These are phyloP conservation scores for Himalopsyche anomala DNA, from an alignment of 2,888 invertebrate genomes.

Conservation along the genomic window DNA sequence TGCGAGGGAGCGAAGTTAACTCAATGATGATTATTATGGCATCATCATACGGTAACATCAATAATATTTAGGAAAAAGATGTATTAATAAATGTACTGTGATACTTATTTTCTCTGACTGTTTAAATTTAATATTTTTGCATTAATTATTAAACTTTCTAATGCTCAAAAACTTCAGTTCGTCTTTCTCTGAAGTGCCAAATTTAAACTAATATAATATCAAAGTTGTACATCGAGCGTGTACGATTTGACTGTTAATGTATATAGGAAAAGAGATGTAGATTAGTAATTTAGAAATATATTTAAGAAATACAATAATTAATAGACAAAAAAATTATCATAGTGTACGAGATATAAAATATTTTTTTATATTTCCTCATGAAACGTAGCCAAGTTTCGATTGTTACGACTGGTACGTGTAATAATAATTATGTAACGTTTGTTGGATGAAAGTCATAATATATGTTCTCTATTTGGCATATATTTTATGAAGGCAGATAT, in stretches of 20 bases:
- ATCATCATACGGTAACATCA: constrained; percentile 57
- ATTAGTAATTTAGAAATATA: constrained; percentile 41
- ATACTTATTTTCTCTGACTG: constrained; percentile 64
- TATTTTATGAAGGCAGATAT: constrained; percentile 28
- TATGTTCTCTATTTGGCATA: constrained; percentile 45
- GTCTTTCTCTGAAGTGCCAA: constrained; percentile 56
- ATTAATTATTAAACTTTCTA: constrained; percentile 55
- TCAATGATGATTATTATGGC: constrained; percentile 62
- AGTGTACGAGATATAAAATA: constrained; percentile 56
- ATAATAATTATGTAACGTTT: not conserved
- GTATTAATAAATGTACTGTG: constrained; percentile 66
- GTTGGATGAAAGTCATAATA: constrained; percentile 13
- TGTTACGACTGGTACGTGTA: constrained; percentile 22
- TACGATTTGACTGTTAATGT: constrained; percentile 58
- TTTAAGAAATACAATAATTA: constrained; percentile 46
- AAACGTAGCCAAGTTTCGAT: constrained; percentile 47
- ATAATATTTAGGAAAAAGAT: constrained; percentile 55
- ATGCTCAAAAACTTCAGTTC: constrained; percentile 60
- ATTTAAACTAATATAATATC: constrained; percentile 53
- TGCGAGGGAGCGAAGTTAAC: not conserved
- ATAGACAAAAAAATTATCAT: constrained; percentile 59
- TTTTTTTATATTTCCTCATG: constrained; percentile 62
- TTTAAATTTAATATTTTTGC: constrained; percentile 61
- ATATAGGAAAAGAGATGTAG: constrained; percentile 47
- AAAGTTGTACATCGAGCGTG: constrained; percentile 50